These are phyloP conservation scores for Xenopus petersii DNA, from an alignment of 2,797 vertebrate species.

Conservation along the genomic window DNA sequence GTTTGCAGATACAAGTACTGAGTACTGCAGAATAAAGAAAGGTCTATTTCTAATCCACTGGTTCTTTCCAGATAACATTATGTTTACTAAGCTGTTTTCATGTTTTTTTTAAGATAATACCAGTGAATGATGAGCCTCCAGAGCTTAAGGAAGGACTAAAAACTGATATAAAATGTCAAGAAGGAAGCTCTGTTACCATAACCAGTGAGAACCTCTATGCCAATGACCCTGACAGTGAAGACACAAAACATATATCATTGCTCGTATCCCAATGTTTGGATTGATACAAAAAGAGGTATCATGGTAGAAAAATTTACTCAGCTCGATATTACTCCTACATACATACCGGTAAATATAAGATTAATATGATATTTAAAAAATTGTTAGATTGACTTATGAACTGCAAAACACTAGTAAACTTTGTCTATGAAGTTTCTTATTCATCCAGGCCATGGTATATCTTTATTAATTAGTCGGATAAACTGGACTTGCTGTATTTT, in stretches of 20 bases:
- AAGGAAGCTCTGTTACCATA: conserved; percentile 60
- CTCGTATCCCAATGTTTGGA: conserved; percentile 55
- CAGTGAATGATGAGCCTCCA: conserved; percentile 65
- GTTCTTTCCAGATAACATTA: too few species aligned
- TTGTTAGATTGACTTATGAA: not conserved
- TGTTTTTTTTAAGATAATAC: conserved; percentile 55
- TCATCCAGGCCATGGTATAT: too few species aligned
- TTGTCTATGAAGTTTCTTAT: too few species aligned
- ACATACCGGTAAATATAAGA: conserved; percentile 59
- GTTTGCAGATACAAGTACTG: too few species aligned
- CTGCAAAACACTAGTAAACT: too few species aligned
- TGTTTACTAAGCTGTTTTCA: too few species aligned
- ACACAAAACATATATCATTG: conserved; percentile 60
- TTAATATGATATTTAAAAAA: not conserved
- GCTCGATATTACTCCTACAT: conserved; percentile 66
- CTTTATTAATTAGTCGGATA: too few species aligned
- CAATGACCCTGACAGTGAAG: conserved; percentile 66
- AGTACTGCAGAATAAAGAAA: too few species aligned
- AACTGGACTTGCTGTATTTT: too few species aligned
- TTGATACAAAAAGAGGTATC: conserved; percentile 61
- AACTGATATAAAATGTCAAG: conserved; percentile 58
- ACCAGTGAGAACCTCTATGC: conserved; percentile 63
- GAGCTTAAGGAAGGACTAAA: conserved; percentile 59
- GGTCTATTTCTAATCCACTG: too few species aligned
- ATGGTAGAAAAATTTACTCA: conserved; percentile 69